phyloP scores from a whole-genome alignment of 2,888 invertebrate species.

The Scaptodrosophila latifasciaeformis region DNA sequence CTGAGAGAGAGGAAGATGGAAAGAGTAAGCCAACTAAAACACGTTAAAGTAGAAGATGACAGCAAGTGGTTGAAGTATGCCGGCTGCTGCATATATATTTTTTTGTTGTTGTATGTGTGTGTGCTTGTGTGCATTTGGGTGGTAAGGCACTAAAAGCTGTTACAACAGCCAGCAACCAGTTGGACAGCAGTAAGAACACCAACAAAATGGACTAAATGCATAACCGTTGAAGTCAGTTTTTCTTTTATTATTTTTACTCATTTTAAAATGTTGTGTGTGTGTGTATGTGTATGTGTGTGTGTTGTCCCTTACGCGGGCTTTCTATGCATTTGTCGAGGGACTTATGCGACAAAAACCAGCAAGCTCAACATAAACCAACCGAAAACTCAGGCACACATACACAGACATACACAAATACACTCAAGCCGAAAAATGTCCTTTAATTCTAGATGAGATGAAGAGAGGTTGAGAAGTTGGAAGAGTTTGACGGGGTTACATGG shows the following conservation, averaged over 20 bases:
- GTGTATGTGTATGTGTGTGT: slow-evolving; percentile 39
- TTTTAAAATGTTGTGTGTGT: slow-evolving; percentile 45
- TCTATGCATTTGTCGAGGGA: slow-evolving; percentile 34
- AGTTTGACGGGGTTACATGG: too few relatives aligned
- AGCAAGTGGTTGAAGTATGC: slow-evolving; percentile 27
- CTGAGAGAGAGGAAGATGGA: neutral
- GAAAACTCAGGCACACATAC: slow-evolving; percentile 5
- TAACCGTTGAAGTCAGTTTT: slow-evolving; percentile 46
- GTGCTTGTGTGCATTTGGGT: slow-evolving; percentile 8
- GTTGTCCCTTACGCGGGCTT: slow-evolving; percentile 41
- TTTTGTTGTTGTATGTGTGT: neutral
- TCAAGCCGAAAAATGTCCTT: slow-evolving; percentile 47
- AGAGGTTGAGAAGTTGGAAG: too few relatives aligned
- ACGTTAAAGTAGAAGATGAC: slow-evolving; percentile 53
- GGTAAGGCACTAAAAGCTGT: slow-evolving; percentile 35
- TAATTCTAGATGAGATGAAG: too few relatives aligned
- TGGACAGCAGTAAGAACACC: slow-evolving; percentile 13
- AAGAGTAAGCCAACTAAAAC: slow-evolving; percentile 17
- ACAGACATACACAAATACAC: slow-evolving; percentile 2
- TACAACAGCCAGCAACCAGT: slow-evolving; percentile 22
- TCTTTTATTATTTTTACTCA: slow-evolving; percentile 57
- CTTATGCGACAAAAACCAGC: slow-evolving; percentile 23
- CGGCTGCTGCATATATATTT: slow-evolving; percentile 14
- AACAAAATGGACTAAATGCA: slow-evolving; percentile 38
- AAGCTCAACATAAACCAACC: slow-evolving; percentile 10